A percentile compares a stretch with the other conserved stretches of the same genome.
Conservation (phyloP, 2,888 invertebrate genomes). For the Drosophila koepferae region DNA sequence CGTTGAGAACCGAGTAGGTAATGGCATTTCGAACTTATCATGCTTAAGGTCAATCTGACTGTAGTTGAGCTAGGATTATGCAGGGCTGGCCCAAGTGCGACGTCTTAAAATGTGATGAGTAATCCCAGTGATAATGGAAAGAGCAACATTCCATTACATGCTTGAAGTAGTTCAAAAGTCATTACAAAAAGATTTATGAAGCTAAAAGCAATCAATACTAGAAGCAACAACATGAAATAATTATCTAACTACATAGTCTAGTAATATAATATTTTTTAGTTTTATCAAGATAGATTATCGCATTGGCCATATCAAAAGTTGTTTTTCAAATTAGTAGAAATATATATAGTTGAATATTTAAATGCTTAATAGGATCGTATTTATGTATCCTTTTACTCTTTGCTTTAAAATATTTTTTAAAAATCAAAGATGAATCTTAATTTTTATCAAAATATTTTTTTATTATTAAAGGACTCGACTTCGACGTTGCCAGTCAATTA, state of each 20-base stretch:
- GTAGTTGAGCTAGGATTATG: slow-evolving; percentile 30
- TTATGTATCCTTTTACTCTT: neutral
- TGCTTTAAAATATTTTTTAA: neutral
- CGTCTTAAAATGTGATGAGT: slow-evolving; percentile 14
- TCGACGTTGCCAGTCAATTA: neutral
- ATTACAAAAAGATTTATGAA: slow-evolving; percentile 1
- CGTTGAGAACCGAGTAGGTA: slow-evolving; percentile 20
- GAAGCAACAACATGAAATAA: neutral
- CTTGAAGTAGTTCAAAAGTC: neutral
- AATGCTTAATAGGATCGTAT: too few species aligned
- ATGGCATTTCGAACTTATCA: slow-evolving; percentile 35
- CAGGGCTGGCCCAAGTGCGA: neutral
- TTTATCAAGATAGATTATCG: neutral
- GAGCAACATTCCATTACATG: neutral
- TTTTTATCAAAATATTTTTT: neutral
- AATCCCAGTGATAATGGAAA: slow-evolving; percentile 13
- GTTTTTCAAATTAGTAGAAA: neutral
- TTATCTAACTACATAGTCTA: neutral
- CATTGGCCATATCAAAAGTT: neutral
- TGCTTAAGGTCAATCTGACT: slow-evolving; percentile 28
- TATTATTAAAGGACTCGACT: too few species aligned
- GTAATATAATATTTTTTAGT: neutral
- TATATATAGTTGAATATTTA: too few species aligned
- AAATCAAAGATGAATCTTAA: neutral
- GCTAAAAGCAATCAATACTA: neutral